A percentile compares a stretch with the other conserved stretches of the same genome.
Conservation (phyloP, 2,797 vertebrate genomes). For the Tamandua tetradactyla region DNA sequence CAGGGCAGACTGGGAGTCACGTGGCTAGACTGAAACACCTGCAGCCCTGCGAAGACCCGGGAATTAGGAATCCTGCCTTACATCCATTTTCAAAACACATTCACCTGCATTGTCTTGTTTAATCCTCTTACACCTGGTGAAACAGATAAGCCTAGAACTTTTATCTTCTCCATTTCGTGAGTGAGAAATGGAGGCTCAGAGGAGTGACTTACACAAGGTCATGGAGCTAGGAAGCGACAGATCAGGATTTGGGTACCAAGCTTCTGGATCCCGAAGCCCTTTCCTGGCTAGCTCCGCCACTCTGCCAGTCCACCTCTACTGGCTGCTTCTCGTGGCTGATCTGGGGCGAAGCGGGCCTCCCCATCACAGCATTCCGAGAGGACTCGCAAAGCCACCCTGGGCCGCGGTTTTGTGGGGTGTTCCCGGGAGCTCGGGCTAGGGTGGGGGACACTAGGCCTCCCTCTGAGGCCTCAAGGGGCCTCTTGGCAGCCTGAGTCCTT, state of each 20-base stretch:
- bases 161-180: neutral
- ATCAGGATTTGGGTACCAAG: neutral
- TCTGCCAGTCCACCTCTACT: neutral
- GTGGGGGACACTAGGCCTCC: neutral
- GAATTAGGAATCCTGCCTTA: neutral
- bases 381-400: neutral
- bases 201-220: neutral
- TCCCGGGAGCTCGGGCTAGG: neutral
- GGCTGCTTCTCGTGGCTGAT: neutral
- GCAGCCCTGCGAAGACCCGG: neutral
- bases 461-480: neutral
- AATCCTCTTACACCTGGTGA: neutral
- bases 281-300: too few species aligned
- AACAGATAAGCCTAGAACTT: neutral
- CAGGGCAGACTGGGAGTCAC: neutral
- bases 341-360: neutral
- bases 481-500: neutral
- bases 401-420: neutral
- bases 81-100: neutral
- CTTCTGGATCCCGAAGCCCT: neutral
- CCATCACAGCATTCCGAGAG: neutral
- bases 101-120: neutral
- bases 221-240: neutral
- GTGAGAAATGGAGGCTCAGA: neutral
- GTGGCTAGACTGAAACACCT: fast-evolving